Evolutionary conservation across 2,113 vertebrate species (phyloP).

Genomic region (Petroica traversi): DNA sequence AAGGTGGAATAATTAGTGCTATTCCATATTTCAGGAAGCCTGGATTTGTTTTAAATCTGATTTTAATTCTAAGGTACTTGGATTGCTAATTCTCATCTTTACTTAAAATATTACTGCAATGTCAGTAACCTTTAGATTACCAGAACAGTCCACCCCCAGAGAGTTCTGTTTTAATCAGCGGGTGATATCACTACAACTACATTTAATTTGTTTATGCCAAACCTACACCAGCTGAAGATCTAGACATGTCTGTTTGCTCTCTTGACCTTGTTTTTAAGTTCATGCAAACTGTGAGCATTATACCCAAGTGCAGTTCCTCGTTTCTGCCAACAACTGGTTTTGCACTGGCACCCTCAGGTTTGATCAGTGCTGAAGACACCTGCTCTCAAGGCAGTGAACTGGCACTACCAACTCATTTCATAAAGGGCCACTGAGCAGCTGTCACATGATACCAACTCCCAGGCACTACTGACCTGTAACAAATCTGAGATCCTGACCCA

Average conservation of each 20-base stretch:
- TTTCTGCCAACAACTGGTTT: background rate
- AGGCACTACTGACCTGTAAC: slow-evolving; percentile 57
- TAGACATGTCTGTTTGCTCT: background rate
- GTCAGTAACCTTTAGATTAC: background rate
- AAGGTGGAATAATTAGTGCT: background rate
- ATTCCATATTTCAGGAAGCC: background rate
- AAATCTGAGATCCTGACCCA: slow-evolving; percentile 61
- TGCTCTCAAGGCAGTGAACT: slow-evolving; percentile 49
- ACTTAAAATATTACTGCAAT: background rate
- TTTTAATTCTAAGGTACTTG: background rate
- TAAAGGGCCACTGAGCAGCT: slow-evolving; percentile 48
- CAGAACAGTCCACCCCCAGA: background rate
- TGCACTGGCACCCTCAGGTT: slow-evolving; percentile 3
- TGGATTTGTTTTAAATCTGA: background rate
- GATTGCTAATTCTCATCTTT: background rate
- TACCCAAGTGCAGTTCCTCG: background rate
- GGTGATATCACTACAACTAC: background rate
- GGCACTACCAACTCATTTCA: slow-evolving; percentile 44
- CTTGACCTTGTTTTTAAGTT: background rate
- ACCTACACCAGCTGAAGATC: background rate
- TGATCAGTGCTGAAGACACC: slow-evolving; percentile 40
- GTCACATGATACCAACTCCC: slow-evolving; percentile 43
- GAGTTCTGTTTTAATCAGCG: background rate
- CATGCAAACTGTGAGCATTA: background rate
- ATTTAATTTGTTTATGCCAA: slow-evolving; percentile 1